Evolutionary conservation across 2,113 vertebrate species (phyloP), one percentile per base, ranked within the genome.

Genomic region (Gavia stellata): DNA sequence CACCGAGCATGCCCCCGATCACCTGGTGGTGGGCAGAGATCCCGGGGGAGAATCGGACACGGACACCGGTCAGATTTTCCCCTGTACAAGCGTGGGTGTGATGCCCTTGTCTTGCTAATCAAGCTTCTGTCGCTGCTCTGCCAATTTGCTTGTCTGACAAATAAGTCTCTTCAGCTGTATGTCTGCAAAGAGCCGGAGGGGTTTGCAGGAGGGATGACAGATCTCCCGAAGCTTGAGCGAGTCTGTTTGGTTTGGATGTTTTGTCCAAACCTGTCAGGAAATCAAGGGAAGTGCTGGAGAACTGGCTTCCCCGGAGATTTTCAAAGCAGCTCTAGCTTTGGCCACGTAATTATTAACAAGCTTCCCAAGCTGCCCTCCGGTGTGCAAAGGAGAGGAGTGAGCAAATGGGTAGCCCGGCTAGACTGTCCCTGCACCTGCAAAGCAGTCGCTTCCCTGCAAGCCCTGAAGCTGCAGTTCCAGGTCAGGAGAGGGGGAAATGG

Each of bases 11-110:
- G 53, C 78, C 96, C 96, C 95, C 1, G 97, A 98, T 6, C 89
- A 88, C 92, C 96, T 91, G 65, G 61, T 80, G 3, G 74, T 95
- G 63, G 74, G 93, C 13, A 92, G 96, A 75, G 98, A 99, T n/a
- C 97, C 94, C 0, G 96, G 97, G 23, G 94, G 79, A 83, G 97
- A 98, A 6, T 77, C 83, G 0, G 67, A 96, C 72, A 17, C 34
- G 1, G 96, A 90, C 24, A 63, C 84, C 0, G 97, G 98, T 98
- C 49, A 94, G 98, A 26, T 72, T 90, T 89, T 68, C 45, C 73
- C 53, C 65, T 55, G 15, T 23, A 8, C 63, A 7, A 16, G 58
- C 0, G 0, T 21, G 58, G 82, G 17, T 24, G 47, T 11, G 86
- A 83, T 80, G 84, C 24, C 7, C 31, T 44, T n/a, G 28, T 67